A percentile compares a stretch with the other conserved stretches of the same genome.
phyloP scores from a whole-genome alignment of 2,113 vertebrate genomes.

The Daboia siamensis region DNA sequence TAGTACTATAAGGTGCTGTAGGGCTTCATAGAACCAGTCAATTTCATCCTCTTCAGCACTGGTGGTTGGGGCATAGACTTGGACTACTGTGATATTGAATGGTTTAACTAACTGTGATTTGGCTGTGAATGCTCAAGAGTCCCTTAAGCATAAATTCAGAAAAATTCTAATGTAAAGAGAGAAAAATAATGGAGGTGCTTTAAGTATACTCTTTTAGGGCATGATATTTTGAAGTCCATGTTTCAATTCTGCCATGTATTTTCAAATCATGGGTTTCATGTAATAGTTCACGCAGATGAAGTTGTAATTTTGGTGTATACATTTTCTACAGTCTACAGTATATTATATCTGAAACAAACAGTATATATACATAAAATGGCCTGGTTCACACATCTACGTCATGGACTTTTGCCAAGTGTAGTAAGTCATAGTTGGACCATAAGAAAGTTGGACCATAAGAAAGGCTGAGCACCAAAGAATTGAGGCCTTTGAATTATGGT shows the following conservation, averaged over 20 bases:
- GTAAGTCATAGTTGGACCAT: neutral
- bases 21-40: too few species aligned
- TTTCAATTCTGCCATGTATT: neutral
- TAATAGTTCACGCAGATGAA: neutral
- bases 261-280: neutral
- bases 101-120: neutral
- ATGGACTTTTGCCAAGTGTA: neutral
- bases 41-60: too few species aligned
- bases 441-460: too few species aligned
- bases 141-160: neutral
- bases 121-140: neutral
- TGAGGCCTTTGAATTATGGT: too few species aligned
- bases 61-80: too few species aligned
- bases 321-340: neutral
- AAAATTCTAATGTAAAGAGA: neutral
- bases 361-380: neutral
- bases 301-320: neutral
- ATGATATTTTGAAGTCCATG: neutral
- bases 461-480: too few species aligned
- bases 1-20: too few species aligned
- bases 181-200: neutral
- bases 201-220: neutral
- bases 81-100: too few species aligned
- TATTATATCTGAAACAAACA: neutral
- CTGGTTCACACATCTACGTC: neutral